Evolutionary conservation across 2,113 vertebrate species (phyloP).

Genomic region (Manacus vitellinus): DNA sequence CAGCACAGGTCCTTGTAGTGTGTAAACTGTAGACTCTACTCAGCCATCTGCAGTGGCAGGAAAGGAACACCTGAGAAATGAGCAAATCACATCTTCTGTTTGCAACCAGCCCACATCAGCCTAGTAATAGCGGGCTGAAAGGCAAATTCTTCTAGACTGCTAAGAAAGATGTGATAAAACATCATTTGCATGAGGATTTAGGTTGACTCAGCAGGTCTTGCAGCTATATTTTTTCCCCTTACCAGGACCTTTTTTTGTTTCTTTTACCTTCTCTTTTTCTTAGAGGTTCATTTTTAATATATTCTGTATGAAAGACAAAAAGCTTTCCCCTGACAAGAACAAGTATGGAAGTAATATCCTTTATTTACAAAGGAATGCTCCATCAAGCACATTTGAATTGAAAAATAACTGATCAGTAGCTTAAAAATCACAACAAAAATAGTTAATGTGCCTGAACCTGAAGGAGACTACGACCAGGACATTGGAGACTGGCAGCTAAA

Average conservation of each 20-base stretch:
- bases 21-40: neutral
- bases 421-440: neutral
- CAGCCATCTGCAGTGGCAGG: neutral
- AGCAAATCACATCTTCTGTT: neutral
- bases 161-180: neutral
- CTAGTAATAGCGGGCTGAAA: neutral
- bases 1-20: neutral
- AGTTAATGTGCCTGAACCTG: neutral
- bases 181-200: neutral
- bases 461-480: neutral
- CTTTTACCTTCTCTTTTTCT: neutral
- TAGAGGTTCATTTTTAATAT: neutral
- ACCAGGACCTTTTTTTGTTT: neutral
- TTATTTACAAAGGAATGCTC: neutral
- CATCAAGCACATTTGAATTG: neutral
- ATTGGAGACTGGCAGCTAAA: neutral
- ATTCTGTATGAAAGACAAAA: neutral
- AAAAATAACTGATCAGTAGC: neutral
- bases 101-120: conserved; percentile 10
- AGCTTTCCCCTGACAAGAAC: neutral
- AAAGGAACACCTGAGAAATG: conserved; percentile 2
- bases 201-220: neutral
- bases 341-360: neutral
- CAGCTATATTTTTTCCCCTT: neutral
- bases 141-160: neutral